phyloP scores from a whole-genome alignment of 2,797 vertebrate species.

The Manis pentadactyla region DNA sequence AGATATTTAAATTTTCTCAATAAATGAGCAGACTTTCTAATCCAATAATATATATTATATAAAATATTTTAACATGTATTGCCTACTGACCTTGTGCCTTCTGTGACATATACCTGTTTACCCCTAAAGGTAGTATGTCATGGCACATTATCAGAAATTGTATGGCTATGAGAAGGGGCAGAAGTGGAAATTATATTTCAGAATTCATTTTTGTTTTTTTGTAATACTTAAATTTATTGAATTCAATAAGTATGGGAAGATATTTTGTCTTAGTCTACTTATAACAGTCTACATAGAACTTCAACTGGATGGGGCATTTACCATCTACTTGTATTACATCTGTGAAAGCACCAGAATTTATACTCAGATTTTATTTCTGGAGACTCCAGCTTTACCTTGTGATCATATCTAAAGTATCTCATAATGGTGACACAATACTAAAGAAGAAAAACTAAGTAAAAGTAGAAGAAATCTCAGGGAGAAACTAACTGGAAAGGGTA shows the following conservation, averaged over 20 bases:
- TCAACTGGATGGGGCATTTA: not conserved
- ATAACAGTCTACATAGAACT: not conserved
- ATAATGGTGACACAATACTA: not conserved
- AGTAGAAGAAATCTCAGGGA: not conserved
- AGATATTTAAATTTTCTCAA: not conserved
- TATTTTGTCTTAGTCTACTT: not conserved
- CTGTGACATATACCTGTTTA: not conserved
- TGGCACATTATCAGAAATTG: not conserved
- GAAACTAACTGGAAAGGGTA: not conserved
- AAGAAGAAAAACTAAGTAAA: not conserved
- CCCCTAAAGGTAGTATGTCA: not conserved
- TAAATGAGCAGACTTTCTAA: not conserved
- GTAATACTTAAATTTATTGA: not conserved
- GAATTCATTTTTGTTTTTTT: not conserved
- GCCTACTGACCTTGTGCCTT: not conserved
- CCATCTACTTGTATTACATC: not conserved
- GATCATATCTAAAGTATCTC: not conserved
- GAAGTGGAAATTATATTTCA: not conserved
- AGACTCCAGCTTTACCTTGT: not conserved
- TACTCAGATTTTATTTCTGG: not conserved
- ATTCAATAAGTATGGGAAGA: not conserved
- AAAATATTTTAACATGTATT: not conserved
- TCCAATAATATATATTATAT: not conserved
- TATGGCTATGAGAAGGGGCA: not conserved
- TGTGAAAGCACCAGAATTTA: not conserved